Base-by-base conservation (phyloP, 2,797 vertebrate species). In the Danionella dracula region DNA sequence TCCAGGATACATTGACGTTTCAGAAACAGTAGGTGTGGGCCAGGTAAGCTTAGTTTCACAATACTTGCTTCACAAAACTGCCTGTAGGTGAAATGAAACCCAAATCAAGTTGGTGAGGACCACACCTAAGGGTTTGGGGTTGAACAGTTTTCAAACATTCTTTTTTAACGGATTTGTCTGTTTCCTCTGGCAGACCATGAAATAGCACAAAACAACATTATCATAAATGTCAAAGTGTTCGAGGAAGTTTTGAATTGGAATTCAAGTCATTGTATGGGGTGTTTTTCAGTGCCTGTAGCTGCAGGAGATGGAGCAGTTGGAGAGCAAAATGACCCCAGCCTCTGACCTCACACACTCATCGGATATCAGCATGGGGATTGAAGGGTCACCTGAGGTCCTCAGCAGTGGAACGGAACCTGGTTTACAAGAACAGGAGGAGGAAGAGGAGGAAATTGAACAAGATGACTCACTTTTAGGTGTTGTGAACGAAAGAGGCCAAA, bases 231-330 rank as follows among this genome's bases (percentile, higher is more conserved):
- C 13, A 16, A 10, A 0, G 8, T 48, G 20, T 27, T 37, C 1
- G 8, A 19, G 15, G 42, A 6, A 17, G 17, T 16, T 13, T n/a
- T 41, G 23, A 29, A 31, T 31, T 31, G 3, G 11, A 1, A 9
- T 11, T 48, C 13, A 13, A 13, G 2, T 12, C 1, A 12, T 27
- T 45, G 37, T 62, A 15, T 37, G 19, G 32, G 5, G 54, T 57
- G 12, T 11, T 6, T 45, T 70, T 74, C 55, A 64, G 51, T 57
- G 49, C 34, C 42, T 78, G 65, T 81, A 71, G 21, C 40, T 51
- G 58, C 71, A 66, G 77, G 61, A 70, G 77, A 77, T 81, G 77
- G 83, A 87, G 58, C 72, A 71, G 23, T 65, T 68, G 66, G 78
- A 76, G 16, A 45, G 38, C 29, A 49, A 72, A 29, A 29, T 58